Conservation (phyloP, 2,113 vertebrate genomes). For the Noturus placidus region DNA sequence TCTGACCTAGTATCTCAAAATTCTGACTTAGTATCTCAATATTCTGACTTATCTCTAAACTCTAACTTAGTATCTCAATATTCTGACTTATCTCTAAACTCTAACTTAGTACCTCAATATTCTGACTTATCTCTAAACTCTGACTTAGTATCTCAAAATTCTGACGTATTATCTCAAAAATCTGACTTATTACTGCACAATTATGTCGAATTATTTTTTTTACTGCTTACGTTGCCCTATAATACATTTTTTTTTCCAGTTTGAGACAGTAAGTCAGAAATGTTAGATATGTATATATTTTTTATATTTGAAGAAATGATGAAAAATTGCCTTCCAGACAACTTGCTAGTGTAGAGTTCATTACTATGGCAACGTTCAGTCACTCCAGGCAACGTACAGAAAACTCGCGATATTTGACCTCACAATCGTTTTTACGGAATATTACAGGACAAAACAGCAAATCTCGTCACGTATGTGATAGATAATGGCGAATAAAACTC, state of each 20-base stretch:
- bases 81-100: too few relatives aligned
- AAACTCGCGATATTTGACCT: neutral
- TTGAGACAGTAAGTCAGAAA: neutral
- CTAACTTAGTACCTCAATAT: too few relatives aligned
- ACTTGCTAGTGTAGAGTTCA: neutral
- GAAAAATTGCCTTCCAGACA: neutral
- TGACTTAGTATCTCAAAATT: too few relatives aligned
- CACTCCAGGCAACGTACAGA: neutral
- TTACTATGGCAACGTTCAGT: neutral
- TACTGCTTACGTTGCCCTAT: neutral
- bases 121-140: too few relatives aligned
- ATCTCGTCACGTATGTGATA: neutral
- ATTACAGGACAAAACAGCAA: neutral
- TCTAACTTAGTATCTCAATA: too few relatives aligned
- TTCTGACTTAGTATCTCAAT: too few relatives aligned
- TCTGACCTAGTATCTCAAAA: too few relatives aligned
- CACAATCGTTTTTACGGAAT: neutral
- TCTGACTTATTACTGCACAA: neutral
- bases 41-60: too few relatives aligned
- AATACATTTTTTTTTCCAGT: neutral
- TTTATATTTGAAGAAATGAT: too few relatives aligned
- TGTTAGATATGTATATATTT: neutral
- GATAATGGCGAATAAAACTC: neutral
- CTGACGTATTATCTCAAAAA: too few relatives aligned
- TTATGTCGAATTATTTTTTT: neutral